Evolutionary conservation across 2,888 invertebrate genomes (phyloP).

Genomic region (Microctonus aethiopoides): DNA sequence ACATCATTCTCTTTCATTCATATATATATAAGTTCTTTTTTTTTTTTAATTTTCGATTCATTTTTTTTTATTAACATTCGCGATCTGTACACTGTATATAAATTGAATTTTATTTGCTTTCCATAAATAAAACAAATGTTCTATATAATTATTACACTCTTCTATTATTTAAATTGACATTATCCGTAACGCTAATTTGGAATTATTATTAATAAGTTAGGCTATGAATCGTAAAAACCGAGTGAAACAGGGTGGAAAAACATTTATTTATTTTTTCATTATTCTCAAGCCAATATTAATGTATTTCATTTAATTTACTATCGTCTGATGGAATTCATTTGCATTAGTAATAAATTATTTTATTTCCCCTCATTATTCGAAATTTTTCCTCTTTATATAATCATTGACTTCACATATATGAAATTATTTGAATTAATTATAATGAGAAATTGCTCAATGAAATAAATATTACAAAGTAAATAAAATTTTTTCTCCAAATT

Average conservation of each 20-base stretch:
- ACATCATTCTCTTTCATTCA: conserved; percentile 17
- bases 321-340: background rate
- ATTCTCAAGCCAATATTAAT: background rate
- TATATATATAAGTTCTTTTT: background rate
- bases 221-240: conserved; percentile 21
- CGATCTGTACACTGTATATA: conserved; percentile 32
- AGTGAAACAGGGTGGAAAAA: background rate
- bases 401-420: background rate
- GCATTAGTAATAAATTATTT: background rate
- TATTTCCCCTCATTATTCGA: background rate
- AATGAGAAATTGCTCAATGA: background rate
- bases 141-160: conserved; percentile 14
- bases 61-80: conserved; percentile 14
- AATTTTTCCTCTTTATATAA: too few species aligned
- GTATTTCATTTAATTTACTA: background rate
- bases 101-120: conserved; percentile 10
- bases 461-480: background rate
- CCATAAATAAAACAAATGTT: conserved; percentile 27
- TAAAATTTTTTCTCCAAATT: background rate
- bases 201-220: conserved; percentile 32
- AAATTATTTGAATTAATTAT: background rate
- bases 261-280: background rate
- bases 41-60: conserved; percentile 19
- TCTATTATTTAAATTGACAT: conserved; percentile 38
- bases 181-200: conserved; percentile 35